Evolutionary conservation across 2,888 invertebrate genomes (phyloP), one percentile per base, ranked within the genome.

Genomic region (Drosophila lacicola): DNA sequence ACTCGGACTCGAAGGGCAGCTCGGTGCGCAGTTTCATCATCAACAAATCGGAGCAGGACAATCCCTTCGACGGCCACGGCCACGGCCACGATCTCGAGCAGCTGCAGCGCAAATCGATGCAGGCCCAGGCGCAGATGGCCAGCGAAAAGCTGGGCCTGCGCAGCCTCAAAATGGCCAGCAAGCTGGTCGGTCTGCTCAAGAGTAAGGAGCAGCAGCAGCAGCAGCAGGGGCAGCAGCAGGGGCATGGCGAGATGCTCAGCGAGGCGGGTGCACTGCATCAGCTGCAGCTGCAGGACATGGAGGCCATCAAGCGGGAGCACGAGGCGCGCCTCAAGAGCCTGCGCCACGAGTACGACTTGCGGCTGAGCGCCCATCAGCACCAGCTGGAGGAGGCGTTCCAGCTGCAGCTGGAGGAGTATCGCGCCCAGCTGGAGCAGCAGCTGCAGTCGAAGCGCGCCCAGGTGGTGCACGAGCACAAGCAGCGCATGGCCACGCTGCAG

Each of bases 391-490:
- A 93, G 54, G 91, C 93, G 1, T 92, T 93, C 45, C 91, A 92
- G 1, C 91, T 92, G 51, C 90, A 93, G 21, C 68, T 94, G 33
- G 92, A 93, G 33, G 90, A 91, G 10, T 90, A 90, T 34, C 90
- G 91, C 29, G 56, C 45, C 3, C 89, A 91, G 47, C 57, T 92
- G 57, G 90, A 90, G 82, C 90, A 93, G 82, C 91, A 94, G 89
- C 90, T 94, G 80, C 92, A 94, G 75, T 89, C 92, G 33, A 93
- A 93, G 75, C 88, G 95, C 42, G 93, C 93, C 10, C 92, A 93
- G 57, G 91, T 95, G 9, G 94, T 94, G 25, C 93, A 92, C 65
- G 94, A 94, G 33, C 93, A 94, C 60, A 93, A 93, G 37, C 82
- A 82, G 0, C 92, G 91, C 33, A 90, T 93, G 72, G 90, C 91